These are phyloP conservation scores for Dallia pectoralis DNA, from an alignment of 2,797 vertebrate species.

Conservation along the genomic window DNA sequence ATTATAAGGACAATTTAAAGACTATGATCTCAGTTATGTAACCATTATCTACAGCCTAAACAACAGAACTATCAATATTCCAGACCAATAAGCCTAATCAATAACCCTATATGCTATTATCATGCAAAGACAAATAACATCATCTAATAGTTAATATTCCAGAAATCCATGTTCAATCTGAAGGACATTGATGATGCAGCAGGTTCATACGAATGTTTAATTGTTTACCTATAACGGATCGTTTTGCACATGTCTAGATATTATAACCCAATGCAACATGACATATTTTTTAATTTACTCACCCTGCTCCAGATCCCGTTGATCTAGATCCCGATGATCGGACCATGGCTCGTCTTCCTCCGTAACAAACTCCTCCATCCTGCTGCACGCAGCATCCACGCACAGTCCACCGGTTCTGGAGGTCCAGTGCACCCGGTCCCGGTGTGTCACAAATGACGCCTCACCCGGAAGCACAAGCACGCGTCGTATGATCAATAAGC, in stretches of 20 bases:
- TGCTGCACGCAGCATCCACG: slow-evolving; percentile 78
- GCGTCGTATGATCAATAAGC: slow-evolving; percentile 27
- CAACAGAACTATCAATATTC: background rate
- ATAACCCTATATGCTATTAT: background rate
- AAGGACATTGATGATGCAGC: background rate
- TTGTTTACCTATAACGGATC: background rate
- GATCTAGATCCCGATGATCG: slow-evolving; percentile 95
- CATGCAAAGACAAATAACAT: background rate
- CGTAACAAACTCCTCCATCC: slow-evolving; percentile 93
- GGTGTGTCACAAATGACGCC: slow-evolving; percentile 25
- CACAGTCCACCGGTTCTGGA: slow-evolving; percentile 25
- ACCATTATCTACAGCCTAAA: background rate
- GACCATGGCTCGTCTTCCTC: slow-evolving; percentile 97
- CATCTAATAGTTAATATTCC: no score
- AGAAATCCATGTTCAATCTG: background rate
- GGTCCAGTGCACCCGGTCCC: slow-evolving; percentile 20
- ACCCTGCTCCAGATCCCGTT: slow-evolving; percentile 97
- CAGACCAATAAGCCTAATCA: background rate
- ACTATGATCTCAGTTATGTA: background rate
- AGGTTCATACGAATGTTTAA: background rate
- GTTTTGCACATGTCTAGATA: background rate
- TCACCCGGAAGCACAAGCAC: slow-evolving; percentile 62
- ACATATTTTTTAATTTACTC: slow-evolving; percentile 37
- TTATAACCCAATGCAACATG: background rate
- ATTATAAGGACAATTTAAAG: background rate